Base-by-base conservation (phyloP, 2,113 vertebrate genomes). In the Climacteris rufus region DNA sequence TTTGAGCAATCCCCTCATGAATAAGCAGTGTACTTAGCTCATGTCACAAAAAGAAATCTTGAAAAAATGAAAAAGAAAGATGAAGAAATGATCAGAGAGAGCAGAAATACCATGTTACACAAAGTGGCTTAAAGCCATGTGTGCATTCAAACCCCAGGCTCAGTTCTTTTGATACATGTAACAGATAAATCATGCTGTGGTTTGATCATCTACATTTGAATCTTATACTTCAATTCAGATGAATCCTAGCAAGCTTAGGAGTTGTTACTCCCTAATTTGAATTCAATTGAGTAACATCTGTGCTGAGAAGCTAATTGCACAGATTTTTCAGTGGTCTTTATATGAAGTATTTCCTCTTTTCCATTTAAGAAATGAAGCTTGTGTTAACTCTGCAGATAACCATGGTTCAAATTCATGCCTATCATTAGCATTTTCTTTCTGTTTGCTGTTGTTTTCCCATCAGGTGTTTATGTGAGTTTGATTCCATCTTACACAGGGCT, bases 281-380 rank as follows among this genome's bases (percentile, higher is more conserved):
- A 95, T 95, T 96, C 81, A 83, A 4, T 63, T 87, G 89, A 63
- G 76, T 68, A 95, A 61, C 87, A 91, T 93, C 87, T 94, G 74
- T 82, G 61, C 44, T 56, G 69, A 78, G 44, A 89, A 91, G 53
- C 31, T 95, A 97, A 95, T 87, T 91, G 69, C 93, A 94, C 64
- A 79, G 65, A 75, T 89, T 95, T 90, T 89, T 81, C 72, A 27
- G 7, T 59, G 72, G 68, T 81, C 80, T 86, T 95, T 87, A 54
- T 66, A 59, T 28, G 42, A 81, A 94, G 47, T 35, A 27, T 91
- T 89, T 78, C 54, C 59, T 92, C 75, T 81, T 83, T 53, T 80
- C 61, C 13, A 19, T 74, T 87, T 75, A 52, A 94, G 94, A 89
- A 90, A 74, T 1, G 4, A 89, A 33, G 47, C 30, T 89, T 93